These are phyloP conservation scores for Trichosurus vulpecula DNA, from an alignment of 2,797 vertebrate species.

Conservation along the genomic window DNA sequence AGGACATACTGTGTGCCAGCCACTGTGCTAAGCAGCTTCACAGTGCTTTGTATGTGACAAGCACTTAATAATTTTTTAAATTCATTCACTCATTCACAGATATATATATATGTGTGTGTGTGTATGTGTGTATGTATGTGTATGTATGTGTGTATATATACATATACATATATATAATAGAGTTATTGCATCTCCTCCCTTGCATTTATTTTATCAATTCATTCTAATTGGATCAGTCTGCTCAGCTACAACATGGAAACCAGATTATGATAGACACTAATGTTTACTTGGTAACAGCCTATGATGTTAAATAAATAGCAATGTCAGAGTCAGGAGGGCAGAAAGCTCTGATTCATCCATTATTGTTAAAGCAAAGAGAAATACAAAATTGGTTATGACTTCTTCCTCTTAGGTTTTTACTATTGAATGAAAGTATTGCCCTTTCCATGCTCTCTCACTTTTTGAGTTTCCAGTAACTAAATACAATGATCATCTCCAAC, in stretches of 20 bases:
- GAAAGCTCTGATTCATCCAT: constrained; percentile 51
- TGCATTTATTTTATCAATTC: background rate
- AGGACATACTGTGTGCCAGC: background rate
- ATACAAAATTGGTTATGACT: constrained; percentile 42
- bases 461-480: background rate
- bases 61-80: background rate
- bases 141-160: background rate
- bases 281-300: constrained; percentile 46
- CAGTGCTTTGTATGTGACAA: background rate
- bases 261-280: constrained; percentile 27
- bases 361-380: constrained; percentile 47
- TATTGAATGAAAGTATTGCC: background rate
- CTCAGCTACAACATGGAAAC: background rate
- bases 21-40: background rate
- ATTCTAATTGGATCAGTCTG: background rate
- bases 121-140: too few relatives aligned
- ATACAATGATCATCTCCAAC: constrained; percentile 35
- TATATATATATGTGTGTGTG: background rate
- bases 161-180: background rate
- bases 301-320: constrained; percentile 42
- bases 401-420: constrained; percentile 44
- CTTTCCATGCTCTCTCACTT: constrained; percentile 4
- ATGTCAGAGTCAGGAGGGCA: background rate
- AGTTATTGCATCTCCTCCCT: background rate
- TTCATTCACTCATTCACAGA: background rate